These are phyloP conservation scores for Harpagoxenus sublaevis DNA, from an alignment of 2,888 invertebrate genomes.

Conservation along the genomic window DNA sequence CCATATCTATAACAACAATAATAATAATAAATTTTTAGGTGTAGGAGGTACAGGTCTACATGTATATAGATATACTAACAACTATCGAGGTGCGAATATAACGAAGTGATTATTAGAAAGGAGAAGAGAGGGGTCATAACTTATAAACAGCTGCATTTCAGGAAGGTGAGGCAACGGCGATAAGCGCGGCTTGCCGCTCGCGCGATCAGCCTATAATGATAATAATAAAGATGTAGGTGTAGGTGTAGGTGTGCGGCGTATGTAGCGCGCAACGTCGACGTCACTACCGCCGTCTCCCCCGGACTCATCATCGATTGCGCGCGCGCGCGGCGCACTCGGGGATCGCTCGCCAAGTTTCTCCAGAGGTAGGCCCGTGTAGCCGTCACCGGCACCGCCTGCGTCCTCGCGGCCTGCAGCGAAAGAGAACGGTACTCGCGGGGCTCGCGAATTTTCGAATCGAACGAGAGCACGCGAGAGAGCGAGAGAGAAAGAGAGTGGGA, in stretches of 20 bases:
- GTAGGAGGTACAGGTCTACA: not conserved
- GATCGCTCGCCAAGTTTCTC: constrained; percentile 35
- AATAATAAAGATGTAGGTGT: constrained; percentile 2
- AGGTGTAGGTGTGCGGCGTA: constrained; percentile 3
- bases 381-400: not conserved
- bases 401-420: not conserved
- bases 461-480: not conserved
- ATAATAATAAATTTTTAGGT: not conserved
- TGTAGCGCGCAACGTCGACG: constrained; percentile 30
- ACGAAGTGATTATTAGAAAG: not conserved
- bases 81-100: not conserved
- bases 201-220: not conserved
- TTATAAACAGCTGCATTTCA: not conserved
- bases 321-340: constrained; percentile 26
- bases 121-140: not conserved
- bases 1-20: no score
- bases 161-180: not conserved
- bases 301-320: constrained; percentile 40
- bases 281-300: not conserved
- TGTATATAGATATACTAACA: not conserved
- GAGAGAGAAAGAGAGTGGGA: not conserved
- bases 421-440: not conserved
- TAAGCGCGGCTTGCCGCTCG: not conserved
- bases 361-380: constrained; percentile 29
- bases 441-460: not conserved